Evolutionary conservation across 2,888 invertebrate genomes (phyloP).

Genomic region (Celastrina argiolus): DNA sequence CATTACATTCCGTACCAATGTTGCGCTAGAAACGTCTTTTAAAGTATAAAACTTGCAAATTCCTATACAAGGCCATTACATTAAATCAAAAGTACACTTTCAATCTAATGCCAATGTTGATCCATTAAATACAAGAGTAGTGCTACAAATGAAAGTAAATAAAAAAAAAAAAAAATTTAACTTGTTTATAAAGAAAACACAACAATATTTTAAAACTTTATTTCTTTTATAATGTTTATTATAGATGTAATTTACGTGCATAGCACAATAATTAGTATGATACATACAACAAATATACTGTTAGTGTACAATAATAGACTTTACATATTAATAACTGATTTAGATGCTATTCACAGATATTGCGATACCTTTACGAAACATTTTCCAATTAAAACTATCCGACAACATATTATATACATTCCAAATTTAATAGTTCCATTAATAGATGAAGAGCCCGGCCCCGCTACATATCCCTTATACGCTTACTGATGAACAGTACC

Average conservation of each 20-base stretch:
- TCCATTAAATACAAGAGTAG: too few relatives aligned
- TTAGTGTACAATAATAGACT: conserved; percentile 77
- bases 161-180: not conserved
- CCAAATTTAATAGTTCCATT: conserved; percentile 35
- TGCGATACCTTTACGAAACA: conserved; percentile 19
- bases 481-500: too few relatives aligned
- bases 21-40: too few relatives aligned
- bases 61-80: too few relatives aligned
- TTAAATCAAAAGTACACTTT: too few relatives aligned
- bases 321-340: conserved; percentile 74
- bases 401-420: conserved; percentile 56
- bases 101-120: too few relatives aligned
- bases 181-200: conserved; percentile 39
- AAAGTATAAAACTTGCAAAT: too few relatives aligned
- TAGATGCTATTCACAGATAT: conserved; percentile 49
- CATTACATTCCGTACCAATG: too few relatives aligned
- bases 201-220: conserved; percentile 68
- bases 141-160: too few relatives aligned
- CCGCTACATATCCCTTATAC: too few relatives aligned
- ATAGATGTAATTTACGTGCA: conserved; percentile 69
- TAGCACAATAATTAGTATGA: conserved; percentile 62
- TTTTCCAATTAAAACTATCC: conserved; percentile 45
- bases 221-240: conserved; percentile 74
- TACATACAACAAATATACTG: conserved; percentile 75
- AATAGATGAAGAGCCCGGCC: conserved; percentile 38